A percentile compares a stretch with the other conserved stretches of the same genome.
Conservation (phyloP, 2,113 vertebrate species). For the Semnornis frantzii region DNA sequence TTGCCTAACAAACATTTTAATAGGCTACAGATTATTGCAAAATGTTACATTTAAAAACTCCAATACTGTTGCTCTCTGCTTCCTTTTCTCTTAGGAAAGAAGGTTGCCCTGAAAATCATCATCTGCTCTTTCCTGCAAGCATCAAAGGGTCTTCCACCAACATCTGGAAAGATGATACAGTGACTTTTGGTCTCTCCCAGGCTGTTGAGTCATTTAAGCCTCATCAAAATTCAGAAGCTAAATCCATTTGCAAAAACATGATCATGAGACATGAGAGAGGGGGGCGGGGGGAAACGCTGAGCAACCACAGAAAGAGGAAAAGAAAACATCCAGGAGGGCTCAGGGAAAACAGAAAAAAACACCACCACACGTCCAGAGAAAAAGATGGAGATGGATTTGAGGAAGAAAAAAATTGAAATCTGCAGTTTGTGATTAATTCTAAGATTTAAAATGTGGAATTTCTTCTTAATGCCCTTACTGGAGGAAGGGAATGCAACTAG, state of each 20-base stretch:
- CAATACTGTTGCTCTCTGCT: not conserved
- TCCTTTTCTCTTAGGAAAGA: not conserved
- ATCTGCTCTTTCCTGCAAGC: conserved; percentile 35
- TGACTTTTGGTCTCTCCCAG: conserved; percentile 43
- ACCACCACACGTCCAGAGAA: not conserved
- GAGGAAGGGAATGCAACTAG: conserved; percentile 48
- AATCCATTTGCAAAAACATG: conserved; percentile 18
- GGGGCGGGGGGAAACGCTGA: not conserved
- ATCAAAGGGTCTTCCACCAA: conserved; percentile 45
- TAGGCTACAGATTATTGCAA: not conserved
- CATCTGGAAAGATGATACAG: conserved; percentile 40
- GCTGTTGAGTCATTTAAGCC: conserved; percentile 25
- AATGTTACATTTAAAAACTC: not conserved
- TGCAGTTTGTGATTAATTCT: conserved; percentile 46
- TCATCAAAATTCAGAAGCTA: conserved; percentile 52
- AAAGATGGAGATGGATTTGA: not conserved
- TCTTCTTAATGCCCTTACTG: conserved; percentile 40
- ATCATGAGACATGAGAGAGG: not conserved
- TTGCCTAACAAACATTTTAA: not conserved
- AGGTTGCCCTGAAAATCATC: not conserved
- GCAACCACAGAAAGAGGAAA: conserved; percentile 1
- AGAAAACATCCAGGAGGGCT: not conserved
- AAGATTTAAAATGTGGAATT: conserved; percentile 51
- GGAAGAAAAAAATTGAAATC: not conserved
- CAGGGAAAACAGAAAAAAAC: not conserved